Evolutionary conservation across 1,140 invertebrate species (phyloP).

Genomic region (Diorhabda elongata): DNA sequence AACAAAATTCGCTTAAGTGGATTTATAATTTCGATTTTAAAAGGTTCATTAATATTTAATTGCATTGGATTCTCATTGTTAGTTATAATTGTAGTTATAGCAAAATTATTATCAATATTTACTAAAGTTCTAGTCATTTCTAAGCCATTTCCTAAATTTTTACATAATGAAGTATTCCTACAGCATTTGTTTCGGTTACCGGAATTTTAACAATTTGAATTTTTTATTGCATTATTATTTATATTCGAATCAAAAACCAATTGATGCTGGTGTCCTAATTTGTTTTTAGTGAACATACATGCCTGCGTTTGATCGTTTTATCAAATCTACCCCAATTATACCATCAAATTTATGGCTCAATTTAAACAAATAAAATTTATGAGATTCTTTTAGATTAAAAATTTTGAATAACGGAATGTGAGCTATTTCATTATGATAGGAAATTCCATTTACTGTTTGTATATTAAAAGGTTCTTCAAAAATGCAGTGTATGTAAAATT

Average conservation of each 20-base stretch:
- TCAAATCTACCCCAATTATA: constrained; percentile 8
- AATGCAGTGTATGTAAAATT: constrained; percentile 7
- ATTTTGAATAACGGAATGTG: neutral
- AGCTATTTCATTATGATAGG: no score
- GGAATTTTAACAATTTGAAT: no score
- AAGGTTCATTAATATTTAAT: neutral
- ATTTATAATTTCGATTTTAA: neutral
- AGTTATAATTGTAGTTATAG: neutral
- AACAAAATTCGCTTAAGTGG: neutral
- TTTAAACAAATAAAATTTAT: constrained; percentile 23
- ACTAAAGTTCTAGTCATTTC: neutral
- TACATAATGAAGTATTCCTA: neutral
- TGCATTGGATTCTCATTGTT: neutral
- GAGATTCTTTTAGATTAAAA: constrained; percentile 5
- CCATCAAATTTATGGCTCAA: neutral
- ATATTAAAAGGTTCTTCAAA: constrained; percentile 19
- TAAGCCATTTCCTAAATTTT: neutral
- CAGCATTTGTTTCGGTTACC: no score
- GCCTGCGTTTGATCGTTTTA: neutral
- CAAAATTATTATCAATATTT: neutral
- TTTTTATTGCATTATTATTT: no score
- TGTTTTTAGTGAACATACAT: constrained; percentile 11
- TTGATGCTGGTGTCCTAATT: neutral
- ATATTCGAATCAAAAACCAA: neutral
- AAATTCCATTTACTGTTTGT: constrained; percentile 20